Conservation (phyloP, 1,140 invertebrate genomes). For the Drosophila lacteicornis region DNA sequence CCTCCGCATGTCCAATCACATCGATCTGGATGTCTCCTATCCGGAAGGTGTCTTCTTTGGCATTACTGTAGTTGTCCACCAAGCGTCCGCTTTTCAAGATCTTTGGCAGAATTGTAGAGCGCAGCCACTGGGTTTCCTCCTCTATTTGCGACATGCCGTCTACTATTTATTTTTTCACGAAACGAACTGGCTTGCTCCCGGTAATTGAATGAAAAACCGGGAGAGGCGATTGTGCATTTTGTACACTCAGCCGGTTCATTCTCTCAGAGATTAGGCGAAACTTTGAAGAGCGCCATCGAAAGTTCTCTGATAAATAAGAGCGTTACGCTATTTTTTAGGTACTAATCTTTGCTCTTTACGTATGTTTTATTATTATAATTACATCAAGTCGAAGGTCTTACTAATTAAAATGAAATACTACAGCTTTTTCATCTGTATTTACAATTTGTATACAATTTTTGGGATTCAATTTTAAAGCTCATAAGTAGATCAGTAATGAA, state of each 20-base stretch:
- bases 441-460: not conserved
- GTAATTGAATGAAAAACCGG: constrained; percentile 18
- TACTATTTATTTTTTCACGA: not conserved
- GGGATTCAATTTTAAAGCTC: not conserved
- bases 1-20: constrained; percentile 65
- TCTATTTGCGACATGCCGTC: constrained; percentile 46
- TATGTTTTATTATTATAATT: not conserved
- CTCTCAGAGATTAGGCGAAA: constrained; percentile 2
- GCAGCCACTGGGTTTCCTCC: constrained; percentile 57
- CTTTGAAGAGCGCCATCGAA: not conserved
- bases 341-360: not conserved
- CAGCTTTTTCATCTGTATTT: not conserved
- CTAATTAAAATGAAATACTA: not conserved
- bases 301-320: constrained; percentile 6
- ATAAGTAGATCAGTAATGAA: too few relatives aligned
- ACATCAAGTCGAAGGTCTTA: not conserved
- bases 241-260: not conserved
- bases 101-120: constrained; percentile 25
- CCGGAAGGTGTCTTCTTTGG: constrained; percentile 31
- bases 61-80: constrained; percentile 43
- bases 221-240: not conserved
- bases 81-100: constrained; percentile 49
- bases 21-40: constrained; percentile 53
- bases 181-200: constrained; percentile 11
- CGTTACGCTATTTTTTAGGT: too few relatives aligned